Conservation (phyloP, 2,797 vertebrate species). For the Echiichthys vipera region DNA sequence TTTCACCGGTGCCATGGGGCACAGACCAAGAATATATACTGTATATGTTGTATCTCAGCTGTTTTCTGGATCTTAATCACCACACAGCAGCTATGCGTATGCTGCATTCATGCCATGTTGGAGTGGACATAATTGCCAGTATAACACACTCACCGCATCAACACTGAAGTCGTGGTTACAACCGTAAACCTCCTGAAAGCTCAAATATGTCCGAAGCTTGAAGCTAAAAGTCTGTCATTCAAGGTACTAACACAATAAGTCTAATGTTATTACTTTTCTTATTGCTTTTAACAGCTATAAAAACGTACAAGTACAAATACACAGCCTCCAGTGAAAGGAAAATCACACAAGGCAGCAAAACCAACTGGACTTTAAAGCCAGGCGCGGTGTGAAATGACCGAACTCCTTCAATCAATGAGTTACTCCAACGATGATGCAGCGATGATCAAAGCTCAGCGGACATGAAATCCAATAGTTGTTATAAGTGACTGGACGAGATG, state of each 20-base stretch:
- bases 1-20: neutral
- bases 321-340: neutral
- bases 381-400: conserved; percentile 5
- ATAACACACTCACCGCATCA: neutral
- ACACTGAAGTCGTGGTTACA: neutral
- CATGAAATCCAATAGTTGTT: conserved; percentile 43
- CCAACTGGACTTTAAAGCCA: conserved; percentile 13
- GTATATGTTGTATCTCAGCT: neutral
- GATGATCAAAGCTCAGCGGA: conserved; percentile 26
- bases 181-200: conserved; percentile 4
- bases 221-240: neutral
- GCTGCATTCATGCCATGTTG: neutral
- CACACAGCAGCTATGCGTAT: neutral
- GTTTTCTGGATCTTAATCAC: neutral
- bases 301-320: no score
- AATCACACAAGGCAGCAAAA: neutral
- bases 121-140: conserved; percentile 2
- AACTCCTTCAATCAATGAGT: neutral
- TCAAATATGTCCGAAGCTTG: neutral
- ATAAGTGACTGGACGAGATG: conserved; percentile 11
- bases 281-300: no score
- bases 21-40: neutral
- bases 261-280: neutral
- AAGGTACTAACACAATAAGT: neutral
- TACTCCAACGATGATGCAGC: conserved; percentile 8